These are phyloP conservation scores for Leptinotarsa haldemani DNA, from an alignment of 2,888 invertebrate species.

Conservation along the genomic window DNA sequence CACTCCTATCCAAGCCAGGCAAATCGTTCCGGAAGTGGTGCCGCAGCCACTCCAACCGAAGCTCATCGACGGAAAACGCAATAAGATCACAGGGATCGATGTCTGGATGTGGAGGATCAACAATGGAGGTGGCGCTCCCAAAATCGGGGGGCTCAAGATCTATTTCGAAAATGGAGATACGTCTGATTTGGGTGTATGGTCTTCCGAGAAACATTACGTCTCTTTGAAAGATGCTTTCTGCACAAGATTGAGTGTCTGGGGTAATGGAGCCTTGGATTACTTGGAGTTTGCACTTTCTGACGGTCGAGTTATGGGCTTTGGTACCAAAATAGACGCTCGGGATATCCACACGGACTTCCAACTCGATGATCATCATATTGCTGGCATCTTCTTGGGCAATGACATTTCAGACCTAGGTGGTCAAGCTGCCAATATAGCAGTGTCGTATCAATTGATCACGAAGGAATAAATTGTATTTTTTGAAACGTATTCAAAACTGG, in stretches of 20 bases:
- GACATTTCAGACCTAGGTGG: constrained; percentile 19
- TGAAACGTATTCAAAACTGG: too few species aligned
- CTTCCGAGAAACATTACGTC: constrained; percentile 17
- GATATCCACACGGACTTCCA: constrained; percentile 1
- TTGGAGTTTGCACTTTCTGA: constrained; percentile 26
- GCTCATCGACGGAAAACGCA: constrained; percentile 7
- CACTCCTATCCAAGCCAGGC: constrained; percentile 18
- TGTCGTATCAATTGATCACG: constrained; percentile 21
- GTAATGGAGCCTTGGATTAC: constrained; percentile 21
- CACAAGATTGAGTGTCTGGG: constrained; percentile 22
- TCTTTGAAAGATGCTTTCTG: constrained; percentile 8
- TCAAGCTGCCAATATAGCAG: constrained; percentile 29
- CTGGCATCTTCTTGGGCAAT: constrained; percentile 25
- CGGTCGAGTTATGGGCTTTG: constrained; percentile 19
- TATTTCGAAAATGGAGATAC: constrained; percentile 13
- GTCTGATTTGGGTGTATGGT: neutral
- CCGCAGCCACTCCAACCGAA: constrained; percentile 20
- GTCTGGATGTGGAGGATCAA: constrained; percentile 28
- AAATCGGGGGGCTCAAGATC: constrained; percentile 23
- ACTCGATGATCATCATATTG: constrained; percentile 7
- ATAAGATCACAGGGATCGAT: constrained; percentile 23
- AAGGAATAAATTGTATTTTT: neutral
- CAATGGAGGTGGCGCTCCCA: constrained; percentile 11
- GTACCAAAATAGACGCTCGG: neutral
- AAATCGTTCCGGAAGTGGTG: constrained; percentile 13